Evolutionary conservation across 2,888 invertebrate genomes (phyloP).

Genomic region (Syritta pipiens): DNA sequence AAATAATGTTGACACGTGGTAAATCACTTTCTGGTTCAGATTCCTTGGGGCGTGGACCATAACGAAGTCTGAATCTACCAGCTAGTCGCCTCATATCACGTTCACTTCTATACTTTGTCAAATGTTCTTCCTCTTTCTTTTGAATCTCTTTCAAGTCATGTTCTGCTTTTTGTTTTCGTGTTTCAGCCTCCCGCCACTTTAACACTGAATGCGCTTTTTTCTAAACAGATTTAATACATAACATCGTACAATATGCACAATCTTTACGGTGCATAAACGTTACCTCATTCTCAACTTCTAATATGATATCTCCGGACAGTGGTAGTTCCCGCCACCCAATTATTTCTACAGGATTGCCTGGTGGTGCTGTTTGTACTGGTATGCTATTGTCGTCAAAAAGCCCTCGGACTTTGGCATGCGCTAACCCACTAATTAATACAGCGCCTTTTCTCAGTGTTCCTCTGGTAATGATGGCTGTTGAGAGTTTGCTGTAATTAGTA

Average conservation of each 20-base stretch:
- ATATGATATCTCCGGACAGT: conserved; percentile 90
- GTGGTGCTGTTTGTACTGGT: conserved; percentile 84
- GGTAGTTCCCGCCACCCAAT: conserved; percentile 96
- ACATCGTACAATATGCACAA: not conserved
- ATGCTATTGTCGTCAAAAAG: conserved; percentile 89
- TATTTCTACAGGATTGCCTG: conserved; percentile 89
- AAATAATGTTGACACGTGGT: conserved; percentile 82
- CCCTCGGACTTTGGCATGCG: conserved; percentile 90
- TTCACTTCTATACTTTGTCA: conserved; percentile 83
- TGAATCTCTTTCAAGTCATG: conserved; percentile 83
- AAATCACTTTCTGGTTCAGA: conserved; percentile 80
- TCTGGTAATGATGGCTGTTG: conserved; percentile 90
- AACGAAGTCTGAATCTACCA: conserved; percentile 82
- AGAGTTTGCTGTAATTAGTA: conserved; percentile 84
- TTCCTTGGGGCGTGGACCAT: conserved; percentile 83
- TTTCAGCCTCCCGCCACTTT: conserved; percentile 82
- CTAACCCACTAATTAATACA: conserved; percentile 89
- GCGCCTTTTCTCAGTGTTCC: conserved; percentile 90
- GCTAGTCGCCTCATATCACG: conserved; percentile 82
- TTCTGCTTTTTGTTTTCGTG: conserved; percentile 83
- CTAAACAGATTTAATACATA: conserved; percentile 74
- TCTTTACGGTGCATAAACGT: not conserved
- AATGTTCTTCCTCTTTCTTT: conserved; percentile 84
- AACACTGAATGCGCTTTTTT: conserved; percentile 85
- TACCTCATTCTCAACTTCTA: conserved; percentile 90